A percentile compares a stretch with the other conserved stretches of the same genome.
Conservation (phyloP, 37 sponge, comb jelly and placozoan genomes). For the Halichondria panicea region DNA sequence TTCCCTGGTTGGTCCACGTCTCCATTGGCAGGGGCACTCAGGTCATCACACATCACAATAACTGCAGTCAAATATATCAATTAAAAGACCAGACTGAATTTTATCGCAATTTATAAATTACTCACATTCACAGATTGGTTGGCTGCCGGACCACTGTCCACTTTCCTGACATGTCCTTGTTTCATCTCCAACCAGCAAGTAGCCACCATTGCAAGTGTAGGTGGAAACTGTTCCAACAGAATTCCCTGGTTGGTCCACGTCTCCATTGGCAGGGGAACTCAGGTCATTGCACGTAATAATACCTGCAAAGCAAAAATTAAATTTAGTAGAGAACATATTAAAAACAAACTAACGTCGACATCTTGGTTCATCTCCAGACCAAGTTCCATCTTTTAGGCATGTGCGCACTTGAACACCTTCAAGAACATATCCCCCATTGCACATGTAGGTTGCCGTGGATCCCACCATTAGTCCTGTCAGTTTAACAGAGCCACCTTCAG, state of each 20-base stretch:
- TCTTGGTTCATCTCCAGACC: constrained; percentile 54
- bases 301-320: too few species aligned
- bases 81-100: too few species aligned
- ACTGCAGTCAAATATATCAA: neutral
- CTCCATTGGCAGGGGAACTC: constrained; percentile 34
- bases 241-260: constrained; percentile 4
- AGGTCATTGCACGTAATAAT: constrained; percentile 39
- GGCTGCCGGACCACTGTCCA: constrained; percentile 60
- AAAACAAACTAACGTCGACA: constrained; percentile 15
- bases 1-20: constrained; percentile 2
- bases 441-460: constrained; percentile 30
- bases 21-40: constrained; percentile 38
- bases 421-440: constrained; percentile 30
- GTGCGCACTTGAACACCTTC: constrained; percentile 13
- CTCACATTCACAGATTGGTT: constrained; percentile 56
- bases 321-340: too few species aligned
- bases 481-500: constrained; percentile 19
- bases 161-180: constrained; percentile 38
- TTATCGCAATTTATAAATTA: too few species aligned
- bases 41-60: constrained; percentile 26
- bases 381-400: constrained; percentile 46
- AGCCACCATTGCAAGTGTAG: constrained; percentile 59
- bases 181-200: constrained; percentile 37
- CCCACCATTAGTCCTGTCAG: constrained; percentile 14
- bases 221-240: constrained; percentile 20